Conservation (phyloP, 1,140 invertebrate genomes). For the Plectrocnemia conspersa region DNA sequence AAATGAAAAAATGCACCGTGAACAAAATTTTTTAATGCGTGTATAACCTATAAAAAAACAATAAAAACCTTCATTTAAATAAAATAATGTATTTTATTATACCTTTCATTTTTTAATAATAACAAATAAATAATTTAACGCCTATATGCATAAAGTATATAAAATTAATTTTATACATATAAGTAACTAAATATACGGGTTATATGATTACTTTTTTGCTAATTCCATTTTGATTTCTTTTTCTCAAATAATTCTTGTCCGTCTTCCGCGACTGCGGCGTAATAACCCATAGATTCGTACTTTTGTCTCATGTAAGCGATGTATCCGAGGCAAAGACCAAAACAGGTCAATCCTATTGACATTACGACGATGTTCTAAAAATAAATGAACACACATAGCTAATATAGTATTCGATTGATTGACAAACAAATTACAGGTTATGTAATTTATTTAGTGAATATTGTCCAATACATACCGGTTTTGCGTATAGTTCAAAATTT, state of each 20-base stretch:
- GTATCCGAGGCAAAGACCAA: constrained; percentile 69
- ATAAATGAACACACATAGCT: constrained; percentile 34
- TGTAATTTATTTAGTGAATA: not conserved
- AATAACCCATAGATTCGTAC: constrained; percentile 72
- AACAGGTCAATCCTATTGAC: constrained; percentile 64
- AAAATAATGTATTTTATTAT: too few species aligned
- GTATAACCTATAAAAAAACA: too few species aligned
- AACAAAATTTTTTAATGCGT: too few species aligned
- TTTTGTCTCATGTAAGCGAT: constrained; percentile 74
- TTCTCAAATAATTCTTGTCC: constrained; percentile 68
- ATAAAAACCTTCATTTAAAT: too few species aligned
- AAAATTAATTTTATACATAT: too few species aligned
- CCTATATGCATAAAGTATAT: too few species aligned
- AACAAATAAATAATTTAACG: too few species aligned
- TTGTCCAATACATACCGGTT: constrained; percentile 61
- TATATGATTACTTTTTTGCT: too few species aligned
- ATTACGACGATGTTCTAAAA: constrained; percentile 78
- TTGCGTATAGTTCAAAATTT: constrained; percentile 80
- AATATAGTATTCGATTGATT: not conserved
- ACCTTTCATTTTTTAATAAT: too few species aligned
- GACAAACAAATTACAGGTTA: not conserved
- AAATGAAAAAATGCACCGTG: too few species aligned
- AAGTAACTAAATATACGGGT: too few species aligned
- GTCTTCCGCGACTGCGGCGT: constrained; percentile 67
- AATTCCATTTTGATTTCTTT: constrained; percentile 75